Percentiles rank a stretch among this genome's conserved stretches.
Conservation (phyloP, 1,140 invertebrate species). For the Hormaphis cornu region DNA sequence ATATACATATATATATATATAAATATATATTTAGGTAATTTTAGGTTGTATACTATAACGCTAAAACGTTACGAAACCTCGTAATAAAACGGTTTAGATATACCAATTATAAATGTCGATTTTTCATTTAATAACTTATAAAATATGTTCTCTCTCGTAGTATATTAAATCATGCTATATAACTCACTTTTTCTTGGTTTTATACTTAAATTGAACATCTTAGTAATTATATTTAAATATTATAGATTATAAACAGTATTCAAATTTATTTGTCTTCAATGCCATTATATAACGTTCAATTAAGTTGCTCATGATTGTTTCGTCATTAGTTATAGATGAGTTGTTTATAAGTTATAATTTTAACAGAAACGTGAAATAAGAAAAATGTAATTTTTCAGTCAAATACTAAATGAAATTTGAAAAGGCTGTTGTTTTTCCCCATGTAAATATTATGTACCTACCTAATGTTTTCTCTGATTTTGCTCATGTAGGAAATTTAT, state of each 20-base stretch:
- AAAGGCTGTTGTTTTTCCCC: slow-evolving; percentile 28
- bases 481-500: slow-evolving; percentile 24
- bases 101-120: not conserved
- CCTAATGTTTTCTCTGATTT: slow-evolving; percentile 17
- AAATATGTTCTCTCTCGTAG: not conserved
- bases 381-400: not conserved
- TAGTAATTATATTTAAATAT: not conserved
- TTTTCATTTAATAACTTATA: not conserved
- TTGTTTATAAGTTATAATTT: not conserved
- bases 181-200: too few species aligned
- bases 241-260: not conserved
- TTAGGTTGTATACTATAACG: not conserved
- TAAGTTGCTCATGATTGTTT: slow-evolving; percentile 20
- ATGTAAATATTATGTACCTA: slow-evolving; percentile 26
- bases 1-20: not conserved
- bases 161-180: not conserved
- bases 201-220: too few species aligned
- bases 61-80: not conserved
- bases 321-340: not conserved
- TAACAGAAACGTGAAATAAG: not conserved
- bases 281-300: not conserved
- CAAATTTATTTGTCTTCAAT: not conserved
- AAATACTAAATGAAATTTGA: slow-evolving; percentile 13
- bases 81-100: not conserved
- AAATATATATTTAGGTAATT: not conserved